A percentile compares a stretch with the other conserved stretches of the same genome.
These are phyloP conservation scores for Drosophila parabipectinata DNA, from an alignment of 1,140 invertebrate genomes.

Conservation along the genomic window DNA sequence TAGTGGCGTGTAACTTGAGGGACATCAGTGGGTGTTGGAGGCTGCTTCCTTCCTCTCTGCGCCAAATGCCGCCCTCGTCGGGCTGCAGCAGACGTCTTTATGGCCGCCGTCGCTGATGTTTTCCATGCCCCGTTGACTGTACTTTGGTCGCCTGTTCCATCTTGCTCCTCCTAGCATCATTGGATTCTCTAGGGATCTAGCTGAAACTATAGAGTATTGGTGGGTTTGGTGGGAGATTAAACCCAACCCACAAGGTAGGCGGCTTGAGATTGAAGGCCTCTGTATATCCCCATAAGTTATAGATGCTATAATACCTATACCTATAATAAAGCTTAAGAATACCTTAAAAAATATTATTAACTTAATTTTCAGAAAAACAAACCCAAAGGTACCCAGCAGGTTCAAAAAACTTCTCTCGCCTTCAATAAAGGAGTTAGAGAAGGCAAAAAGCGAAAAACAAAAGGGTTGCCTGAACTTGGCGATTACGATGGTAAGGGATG, in stretches of 20 bases:
- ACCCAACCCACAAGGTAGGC: slow-evolving; percentile 40
- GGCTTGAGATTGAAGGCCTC: too few species aligned
- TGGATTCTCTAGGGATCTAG: slow-evolving; percentile 20
- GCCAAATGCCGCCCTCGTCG: neutral
- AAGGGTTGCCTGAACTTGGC: slow-evolving; percentile 1
- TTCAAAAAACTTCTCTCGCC: slow-evolving; percentile 42
- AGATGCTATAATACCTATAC: too few species aligned
- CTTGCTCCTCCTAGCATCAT: neutral
- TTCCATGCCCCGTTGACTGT: slow-evolving; percentile 77
- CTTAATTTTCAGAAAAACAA: neutral
- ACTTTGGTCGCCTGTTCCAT: slow-evolving; percentile 60
- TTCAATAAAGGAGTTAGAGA: slow-evolving; percentile 71
- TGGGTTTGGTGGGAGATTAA: neutral
- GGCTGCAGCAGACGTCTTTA: slow-evolving; percentile 79
- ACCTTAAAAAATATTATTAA: neutral
- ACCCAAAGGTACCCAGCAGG: slow-evolving; percentile 6
- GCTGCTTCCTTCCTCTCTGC: slow-evolving; percentile 49
- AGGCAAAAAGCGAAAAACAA: slow-evolving; percentile 45
- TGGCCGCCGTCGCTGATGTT: slow-evolving; percentile 66
- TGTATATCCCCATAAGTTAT: too few species aligned
- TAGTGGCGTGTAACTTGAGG: neutral
- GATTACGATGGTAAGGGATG: neutral
- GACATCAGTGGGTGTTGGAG: slow-evolving; percentile 16
- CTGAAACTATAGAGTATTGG: slow-evolving; percentile 1
- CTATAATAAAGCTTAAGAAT: too few species aligned